These are phyloP conservation scores for Caracal caracal DNA, from an alignment of 2,113 vertebrate genomes.

Conservation along the genomic window DNA sequence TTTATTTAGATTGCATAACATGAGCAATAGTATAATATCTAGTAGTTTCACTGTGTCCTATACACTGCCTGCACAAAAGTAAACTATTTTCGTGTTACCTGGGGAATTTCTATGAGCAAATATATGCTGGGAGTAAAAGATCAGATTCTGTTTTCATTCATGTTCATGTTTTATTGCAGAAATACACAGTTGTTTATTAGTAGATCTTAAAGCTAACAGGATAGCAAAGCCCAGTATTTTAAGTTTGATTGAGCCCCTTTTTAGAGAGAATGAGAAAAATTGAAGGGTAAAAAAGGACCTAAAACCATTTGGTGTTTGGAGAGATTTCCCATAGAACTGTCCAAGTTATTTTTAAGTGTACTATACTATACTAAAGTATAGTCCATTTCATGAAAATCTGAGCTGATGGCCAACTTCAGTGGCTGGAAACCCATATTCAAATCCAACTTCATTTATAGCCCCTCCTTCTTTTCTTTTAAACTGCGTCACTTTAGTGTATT, in stretches of 20 bases:
- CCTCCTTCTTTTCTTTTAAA: conserved; percentile 47
- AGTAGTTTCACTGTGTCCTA: not conserved
- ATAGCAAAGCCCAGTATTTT: not conserved
- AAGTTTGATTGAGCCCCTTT: not conserved
- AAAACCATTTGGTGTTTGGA: not conserved
- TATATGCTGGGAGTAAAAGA: conserved; percentile 31
- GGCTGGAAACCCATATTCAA: not conserved
- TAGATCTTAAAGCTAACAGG: conserved; percentile 14
- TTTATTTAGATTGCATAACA: not conserved
- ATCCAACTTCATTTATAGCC: not conserved
- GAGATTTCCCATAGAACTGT: not conserved
- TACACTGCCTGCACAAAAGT: not conserved
- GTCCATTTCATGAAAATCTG: not conserved
- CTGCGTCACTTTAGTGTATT: conserved; percentile 15
- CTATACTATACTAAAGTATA: not conserved
- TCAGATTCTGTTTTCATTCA: conserved; percentile 12
- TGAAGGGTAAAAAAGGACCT: not conserved
- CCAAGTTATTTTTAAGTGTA: not conserved
- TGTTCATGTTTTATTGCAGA: conserved; percentile 35
- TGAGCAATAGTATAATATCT: not conserved
- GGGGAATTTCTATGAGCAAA: conserved; percentile 26
- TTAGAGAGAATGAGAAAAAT: conserved; percentile 36
- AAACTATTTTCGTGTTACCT: conserved; percentile 40
- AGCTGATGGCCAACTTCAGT: not conserved
- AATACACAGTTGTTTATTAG: not conserved